Conservation (phyloP, 2,113 vertebrate genomes). For the Centrocercus urophasianus region DNA sequence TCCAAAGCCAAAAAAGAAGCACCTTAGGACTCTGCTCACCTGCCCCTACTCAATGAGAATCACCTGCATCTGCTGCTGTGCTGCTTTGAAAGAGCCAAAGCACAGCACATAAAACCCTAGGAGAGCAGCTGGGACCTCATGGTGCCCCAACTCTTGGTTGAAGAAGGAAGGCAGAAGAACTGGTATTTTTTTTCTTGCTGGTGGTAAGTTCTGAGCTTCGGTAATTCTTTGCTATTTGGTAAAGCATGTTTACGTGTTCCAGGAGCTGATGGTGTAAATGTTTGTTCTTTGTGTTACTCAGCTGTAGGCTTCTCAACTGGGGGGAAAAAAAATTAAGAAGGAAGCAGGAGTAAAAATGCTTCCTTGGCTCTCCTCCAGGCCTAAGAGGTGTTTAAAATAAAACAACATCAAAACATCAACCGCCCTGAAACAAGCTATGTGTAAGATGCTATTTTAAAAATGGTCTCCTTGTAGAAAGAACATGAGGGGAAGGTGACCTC, state of each 20-base stretch:
- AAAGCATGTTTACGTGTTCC: fast-evolving
- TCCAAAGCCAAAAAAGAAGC: fast-evolving
- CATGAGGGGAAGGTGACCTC: not conserved
- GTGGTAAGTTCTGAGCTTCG: not conserved
- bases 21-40: not conserved
- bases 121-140: fast-evolving
- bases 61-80: constrained; percentile 8
- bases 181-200: fast-evolving
- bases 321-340: not conserved
- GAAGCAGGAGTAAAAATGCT: fast-evolving
- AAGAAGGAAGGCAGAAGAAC: fast-evolving
- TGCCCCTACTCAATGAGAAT: not conserved
- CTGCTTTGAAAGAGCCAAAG: fast-evolving
- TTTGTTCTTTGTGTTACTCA: not conserved
- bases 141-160: fast-evolving
- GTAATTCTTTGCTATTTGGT: fast-evolving
- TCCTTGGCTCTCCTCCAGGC: fast-evolving
- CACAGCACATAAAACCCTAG: not conserved
- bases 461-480: not conserved
- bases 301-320: not conserved
- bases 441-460: not conserved
- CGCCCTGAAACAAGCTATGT: fast-evolving
- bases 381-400: not conserved
- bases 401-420: not conserved
- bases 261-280: fast-evolving